Percentiles rank a stretch among this genome's conserved stretches.
These are phyloP conservation scores for Heliconius eleuchia DNA, from an alignment of 1,140 invertebrate species.

Conservation along the genomic window DNA sequence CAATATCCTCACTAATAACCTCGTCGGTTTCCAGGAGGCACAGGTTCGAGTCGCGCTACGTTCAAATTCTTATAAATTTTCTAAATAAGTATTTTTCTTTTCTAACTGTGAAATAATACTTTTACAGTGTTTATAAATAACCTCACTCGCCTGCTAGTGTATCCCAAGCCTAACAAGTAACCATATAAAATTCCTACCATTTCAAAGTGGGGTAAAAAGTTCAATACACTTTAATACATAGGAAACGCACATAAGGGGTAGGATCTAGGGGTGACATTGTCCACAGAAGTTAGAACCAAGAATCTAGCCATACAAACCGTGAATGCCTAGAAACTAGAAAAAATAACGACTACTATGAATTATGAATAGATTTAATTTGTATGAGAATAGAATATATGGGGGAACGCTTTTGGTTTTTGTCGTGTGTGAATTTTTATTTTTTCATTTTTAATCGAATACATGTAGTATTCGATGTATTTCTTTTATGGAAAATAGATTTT, in stretches of 20 bases:
- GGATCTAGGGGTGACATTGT: conserved; percentile 19
- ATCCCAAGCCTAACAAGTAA: conserved; percentile 23
- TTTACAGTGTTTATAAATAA: too few relatives aligned
- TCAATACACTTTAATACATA: conserved; percentile 34
- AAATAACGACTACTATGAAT: background rate
- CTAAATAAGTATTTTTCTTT: too few relatives aligned
- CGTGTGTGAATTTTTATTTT: background rate
- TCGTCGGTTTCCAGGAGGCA: too few relatives aligned
- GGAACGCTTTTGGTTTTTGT: background rate
- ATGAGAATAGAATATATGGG: background rate
- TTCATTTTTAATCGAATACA: too few relatives aligned
- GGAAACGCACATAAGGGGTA: conserved; percentile 34
- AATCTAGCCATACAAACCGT: conserved; percentile 29
- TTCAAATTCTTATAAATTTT: too few relatives aligned
- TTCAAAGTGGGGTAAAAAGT: conserved; percentile 36
- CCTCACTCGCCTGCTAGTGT: background rate
- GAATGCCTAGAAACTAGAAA: conserved; percentile 17
- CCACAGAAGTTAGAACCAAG: conserved; percentile 16
- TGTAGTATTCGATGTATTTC: too few relatives aligned
- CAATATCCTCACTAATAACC: too few relatives aligned
- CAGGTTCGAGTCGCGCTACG: too few relatives aligned
- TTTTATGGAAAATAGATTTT: too few relatives aligned
- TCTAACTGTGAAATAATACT: too few relatives aligned
- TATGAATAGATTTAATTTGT: conserved; percentile 1
- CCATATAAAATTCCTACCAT: conserved; percentile 30